Evolutionary conservation across 2,113 vertebrate genomes (phyloP).

Genomic region (Anolis sagrei): DNA sequence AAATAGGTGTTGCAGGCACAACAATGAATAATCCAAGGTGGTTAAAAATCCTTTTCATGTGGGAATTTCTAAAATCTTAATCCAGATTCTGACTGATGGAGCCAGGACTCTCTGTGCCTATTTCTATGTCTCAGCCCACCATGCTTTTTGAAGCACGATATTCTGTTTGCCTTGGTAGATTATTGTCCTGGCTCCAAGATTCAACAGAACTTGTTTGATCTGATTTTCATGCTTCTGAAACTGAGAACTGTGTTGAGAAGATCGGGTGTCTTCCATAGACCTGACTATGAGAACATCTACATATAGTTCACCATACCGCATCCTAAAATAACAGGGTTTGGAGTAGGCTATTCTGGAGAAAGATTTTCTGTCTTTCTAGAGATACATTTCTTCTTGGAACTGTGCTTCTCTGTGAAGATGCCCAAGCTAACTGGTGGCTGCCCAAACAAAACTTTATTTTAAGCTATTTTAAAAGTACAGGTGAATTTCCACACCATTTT

Average conservation of each 20-base stretch:
- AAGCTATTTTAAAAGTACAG: neutral
- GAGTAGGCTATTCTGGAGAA: neutral
- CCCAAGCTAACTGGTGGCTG: neutral
- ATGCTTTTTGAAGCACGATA: slow-evolving; percentile 45
- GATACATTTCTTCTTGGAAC: slow-evolving; percentile 2
- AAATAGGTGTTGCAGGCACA: neutral
- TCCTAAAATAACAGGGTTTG: slow-evolving; percentile 35
- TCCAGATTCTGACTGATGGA: neutral
- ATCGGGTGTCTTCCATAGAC: slow-evolving; percentile 15
- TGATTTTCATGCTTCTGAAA: slow-evolving; percentile 33
- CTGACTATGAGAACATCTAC: slow-evolving; percentile 7
- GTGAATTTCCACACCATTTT: neutral
- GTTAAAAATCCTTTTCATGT: slow-evolving; percentile 29
- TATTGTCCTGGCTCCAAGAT: slow-evolving; percentile 33
- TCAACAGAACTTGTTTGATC: slow-evolving; percentile 51
- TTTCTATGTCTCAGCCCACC: slow-evolving; percentile 40
- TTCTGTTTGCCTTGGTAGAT: slow-evolving; percentile 57
- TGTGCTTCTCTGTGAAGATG: neutral
- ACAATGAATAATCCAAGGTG: slow-evolving; percentile 28
- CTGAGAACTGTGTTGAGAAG: slow-evolving; percentile 35
- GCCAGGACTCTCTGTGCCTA: slow-evolving; percentile 17
- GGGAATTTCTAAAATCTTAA: slow-evolving; percentile 13
- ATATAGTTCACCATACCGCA: slow-evolving; percentile 18
- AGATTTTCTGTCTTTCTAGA: slow-evolving; percentile 21
- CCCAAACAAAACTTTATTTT: neutral